A percentile compares a stretch with the other conserved stretches of the same genome.
Conservation (phyloP, 2,888 invertebrate species). For the Rhagium mordax region DNA sequence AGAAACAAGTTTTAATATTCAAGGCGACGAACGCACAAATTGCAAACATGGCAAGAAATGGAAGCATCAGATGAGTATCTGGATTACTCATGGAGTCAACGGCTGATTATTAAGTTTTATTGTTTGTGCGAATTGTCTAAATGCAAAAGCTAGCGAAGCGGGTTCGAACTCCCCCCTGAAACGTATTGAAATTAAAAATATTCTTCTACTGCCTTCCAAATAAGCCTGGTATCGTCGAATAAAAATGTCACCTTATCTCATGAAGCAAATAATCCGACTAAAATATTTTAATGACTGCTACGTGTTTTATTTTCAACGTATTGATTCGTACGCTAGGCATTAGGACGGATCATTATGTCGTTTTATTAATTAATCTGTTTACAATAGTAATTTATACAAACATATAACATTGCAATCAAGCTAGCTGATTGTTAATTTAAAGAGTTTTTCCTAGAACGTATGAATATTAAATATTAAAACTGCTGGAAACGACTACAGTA, state of each 20-base stretch:
- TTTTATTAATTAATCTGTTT: slow-evolving; percentile 30
- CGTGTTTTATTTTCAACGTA: too few relatives aligned
- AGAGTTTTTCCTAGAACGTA: slow-evolving; percentile 28
- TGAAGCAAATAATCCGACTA: too few relatives aligned
- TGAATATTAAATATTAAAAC: slow-evolving; percentile 36
- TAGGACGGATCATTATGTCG: not conserved
- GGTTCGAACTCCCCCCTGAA: too few relatives aligned
- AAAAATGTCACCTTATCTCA: too few relatives aligned
- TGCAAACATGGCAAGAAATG: slow-evolving; percentile 39
- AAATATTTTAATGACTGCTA: too few relatives aligned
- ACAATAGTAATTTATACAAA: slow-evolving; percentile 25
- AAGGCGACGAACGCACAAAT: slow-evolving; percentile 37
- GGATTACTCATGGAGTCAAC: slow-evolving; percentile 16
- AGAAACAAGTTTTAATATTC: slow-evolving; percentile 46
- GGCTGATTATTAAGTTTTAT: too few relatives aligned
- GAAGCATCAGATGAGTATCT: slow-evolving; percentile 2
- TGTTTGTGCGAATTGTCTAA: too few relatives aligned
- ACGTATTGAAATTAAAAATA: too few relatives aligned
- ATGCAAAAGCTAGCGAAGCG: too few relatives aligned
- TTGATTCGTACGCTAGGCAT: too few relatives aligned
- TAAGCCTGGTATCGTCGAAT: too few relatives aligned
- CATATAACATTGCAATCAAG: slow-evolving; percentile 26
- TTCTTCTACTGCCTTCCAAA: too few relatives aligned
- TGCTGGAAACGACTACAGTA: slow-evolving; percentile 16
- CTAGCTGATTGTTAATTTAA: slow-evolving; percentile 12